Percentiles rank a stretch among this genome's conserved stretches.
phyloP scores from a whole-genome alignment of 2,888 invertebrate species.

The Himalopsyche japonica region DNA sequence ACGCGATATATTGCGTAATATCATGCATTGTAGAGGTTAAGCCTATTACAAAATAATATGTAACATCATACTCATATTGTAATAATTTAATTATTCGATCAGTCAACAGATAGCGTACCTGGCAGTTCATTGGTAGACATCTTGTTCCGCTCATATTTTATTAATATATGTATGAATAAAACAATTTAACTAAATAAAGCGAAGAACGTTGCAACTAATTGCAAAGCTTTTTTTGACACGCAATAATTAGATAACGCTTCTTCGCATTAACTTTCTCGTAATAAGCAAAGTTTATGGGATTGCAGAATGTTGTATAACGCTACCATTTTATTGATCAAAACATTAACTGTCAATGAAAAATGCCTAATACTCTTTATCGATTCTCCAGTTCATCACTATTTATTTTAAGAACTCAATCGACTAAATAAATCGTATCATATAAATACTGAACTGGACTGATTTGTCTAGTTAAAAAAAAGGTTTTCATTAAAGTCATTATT shows the following conservation, averaged over 20 bases:
- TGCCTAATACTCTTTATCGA: too few relatives aligned
- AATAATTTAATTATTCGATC: background rate
- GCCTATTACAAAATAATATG: too few relatives aligned
- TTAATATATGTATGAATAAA: background rate
- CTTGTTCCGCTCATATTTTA: background rate
- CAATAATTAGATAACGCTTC: background rate
- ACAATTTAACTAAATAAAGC: background rate
- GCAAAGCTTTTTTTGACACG: background rate
- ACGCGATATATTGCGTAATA: too few relatives aligned
- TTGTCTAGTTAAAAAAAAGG: too few relatives aligned
- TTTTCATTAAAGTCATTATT: too few relatives aligned
- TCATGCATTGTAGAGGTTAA: too few relatives aligned
- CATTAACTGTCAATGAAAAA: too few relatives aligned
- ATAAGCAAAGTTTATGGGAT: background rate
- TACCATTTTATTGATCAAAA: background rate
- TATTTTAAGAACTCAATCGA: too few relatives aligned
- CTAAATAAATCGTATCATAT: too few relatives aligned
- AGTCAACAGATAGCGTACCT: background rate
- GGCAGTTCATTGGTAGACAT: background rate
- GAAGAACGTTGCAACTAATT: too few relatives aligned
- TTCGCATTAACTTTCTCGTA: background rate
- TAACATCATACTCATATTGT: background rate
- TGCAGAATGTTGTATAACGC: background rate
- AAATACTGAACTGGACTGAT: too few relatives aligned
- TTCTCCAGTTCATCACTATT: too few relatives aligned